phyloP scores from a whole-genome alignment of 2,888 invertebrate species.

The Leptopterna dolabrata region DNA sequence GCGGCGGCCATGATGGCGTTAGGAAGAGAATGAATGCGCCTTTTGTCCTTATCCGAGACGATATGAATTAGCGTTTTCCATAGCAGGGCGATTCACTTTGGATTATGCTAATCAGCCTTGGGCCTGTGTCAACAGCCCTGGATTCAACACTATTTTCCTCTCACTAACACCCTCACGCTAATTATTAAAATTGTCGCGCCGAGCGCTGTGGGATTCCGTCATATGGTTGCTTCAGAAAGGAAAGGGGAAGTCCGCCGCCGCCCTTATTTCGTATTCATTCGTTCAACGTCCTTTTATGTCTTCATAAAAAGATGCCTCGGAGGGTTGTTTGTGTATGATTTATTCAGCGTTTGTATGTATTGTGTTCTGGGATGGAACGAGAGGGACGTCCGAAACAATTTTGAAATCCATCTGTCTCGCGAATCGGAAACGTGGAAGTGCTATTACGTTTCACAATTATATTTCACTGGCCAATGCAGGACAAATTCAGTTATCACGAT shows the following conservation, averaged over 20 bases:
- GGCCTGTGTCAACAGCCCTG: constrained; percentile 36
- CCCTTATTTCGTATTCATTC: constrained; percentile 30
- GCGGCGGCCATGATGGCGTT: neutral
- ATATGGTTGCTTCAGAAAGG: neutral
- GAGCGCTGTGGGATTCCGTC: constrained; percentile 20
- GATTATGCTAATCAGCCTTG: constrained; percentile 35
- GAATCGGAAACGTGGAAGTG: neutral
- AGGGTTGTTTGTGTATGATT: constrained; percentile 35
- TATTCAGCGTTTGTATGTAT: constrained; percentile 5
- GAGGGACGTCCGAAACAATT: neutral
- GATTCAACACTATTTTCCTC: constrained; percentile 32
- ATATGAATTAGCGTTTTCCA: constrained; percentile 14
- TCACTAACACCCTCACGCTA: constrained; percentile 6
- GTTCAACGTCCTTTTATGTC: constrained; percentile 29
- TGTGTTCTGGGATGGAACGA: neutral
- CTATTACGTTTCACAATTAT: neutral
- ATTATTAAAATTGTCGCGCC: constrained; percentile 20
- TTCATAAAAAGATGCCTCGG: constrained; percentile 21
- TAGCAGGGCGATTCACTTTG: constrained; percentile 21
- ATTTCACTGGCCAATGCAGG: no score
- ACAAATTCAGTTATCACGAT: no score
- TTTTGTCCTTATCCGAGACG: constrained; percentile 16
- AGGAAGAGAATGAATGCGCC: neutral
- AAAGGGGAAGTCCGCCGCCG: neutral
- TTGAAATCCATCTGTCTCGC: neutral